Evolutionary conservation across 2,888 invertebrate species (phyloP).

Genomic region (Caradrina clavipalpis): DNA sequence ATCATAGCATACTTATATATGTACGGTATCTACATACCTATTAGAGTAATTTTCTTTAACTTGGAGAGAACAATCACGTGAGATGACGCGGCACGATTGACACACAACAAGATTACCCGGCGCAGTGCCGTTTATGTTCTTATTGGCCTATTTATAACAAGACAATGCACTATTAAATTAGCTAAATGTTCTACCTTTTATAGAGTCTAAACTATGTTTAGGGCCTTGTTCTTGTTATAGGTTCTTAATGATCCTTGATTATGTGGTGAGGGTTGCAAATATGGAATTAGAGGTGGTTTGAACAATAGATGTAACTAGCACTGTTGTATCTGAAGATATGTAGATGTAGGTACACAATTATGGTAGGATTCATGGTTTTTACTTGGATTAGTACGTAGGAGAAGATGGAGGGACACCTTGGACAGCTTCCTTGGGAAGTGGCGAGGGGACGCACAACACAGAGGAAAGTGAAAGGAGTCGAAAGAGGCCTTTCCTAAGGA

Average conservation of each 20-base stretch:
- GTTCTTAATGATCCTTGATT: constrained; percentile 31
- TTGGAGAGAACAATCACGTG: constrained; percentile 74
- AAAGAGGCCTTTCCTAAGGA: too few species aligned
- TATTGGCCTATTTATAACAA: constrained; percentile 61
- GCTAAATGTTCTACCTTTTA: constrained; percentile 47
- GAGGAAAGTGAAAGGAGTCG: too few species aligned
- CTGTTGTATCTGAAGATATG: too few species aligned
- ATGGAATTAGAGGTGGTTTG: constrained; percentile 7
- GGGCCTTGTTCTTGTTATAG: constrained; percentile 34
- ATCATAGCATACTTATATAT: constrained; percentile 1
- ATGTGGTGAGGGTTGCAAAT: neutral
- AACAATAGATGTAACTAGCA: neutral
- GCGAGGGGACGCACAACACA: too few species aligned
- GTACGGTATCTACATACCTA: constrained; percentile 7
- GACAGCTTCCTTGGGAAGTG: too few species aligned
- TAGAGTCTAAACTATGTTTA: constrained; percentile 47
- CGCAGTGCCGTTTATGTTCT: constrained; percentile 45
- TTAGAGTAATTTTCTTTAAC: constrained; percentile 31
- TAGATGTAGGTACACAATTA: too few species aligned
- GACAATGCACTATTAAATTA: constrained; percentile 58
- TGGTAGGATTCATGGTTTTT: too few species aligned
- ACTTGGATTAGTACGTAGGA: too few species aligned
- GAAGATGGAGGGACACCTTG: too few species aligned
- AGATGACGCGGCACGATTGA: constrained; percentile 77
- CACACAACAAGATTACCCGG: constrained; percentile 78